Evolutionary conservation across 2,113 vertebrate genomes (phyloP).

Genomic region (Odobenus rosmarus): DNA sequence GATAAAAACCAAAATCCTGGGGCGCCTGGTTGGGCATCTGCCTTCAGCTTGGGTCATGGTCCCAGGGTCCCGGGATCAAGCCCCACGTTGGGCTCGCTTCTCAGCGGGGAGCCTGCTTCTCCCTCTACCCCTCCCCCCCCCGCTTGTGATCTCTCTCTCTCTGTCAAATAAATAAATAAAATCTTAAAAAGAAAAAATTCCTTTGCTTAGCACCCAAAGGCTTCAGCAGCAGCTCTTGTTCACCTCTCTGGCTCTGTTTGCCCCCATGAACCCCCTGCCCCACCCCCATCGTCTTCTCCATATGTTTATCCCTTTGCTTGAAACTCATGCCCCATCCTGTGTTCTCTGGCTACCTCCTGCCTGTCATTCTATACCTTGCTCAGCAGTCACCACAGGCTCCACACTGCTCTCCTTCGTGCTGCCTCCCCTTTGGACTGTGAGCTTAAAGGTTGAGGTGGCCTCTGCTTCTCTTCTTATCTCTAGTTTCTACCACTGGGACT

Average conservation of each 20-base stretch:
- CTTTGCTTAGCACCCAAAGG: neutral
- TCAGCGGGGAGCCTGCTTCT: no score
- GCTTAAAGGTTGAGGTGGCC: neutral
- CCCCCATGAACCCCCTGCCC: accelerated
- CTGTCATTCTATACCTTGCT: neutral
- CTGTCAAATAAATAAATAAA: no score
- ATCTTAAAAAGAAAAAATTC: neutral
- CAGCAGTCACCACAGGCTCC: neutral
- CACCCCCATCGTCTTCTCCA: neutral
- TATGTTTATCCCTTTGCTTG: neutral
- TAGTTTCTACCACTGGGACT: neutral
- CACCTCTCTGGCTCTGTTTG: neutral
- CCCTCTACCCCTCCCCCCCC: no score
- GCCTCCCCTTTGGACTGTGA: neutral
- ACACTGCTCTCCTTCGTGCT: neutral
- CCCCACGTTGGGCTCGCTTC: no score
- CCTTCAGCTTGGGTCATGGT: no score
- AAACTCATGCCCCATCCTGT: neutral
- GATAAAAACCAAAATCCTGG: neutral
- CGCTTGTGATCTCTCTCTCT: no score
- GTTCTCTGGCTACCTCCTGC: neutral
- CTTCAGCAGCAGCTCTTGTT: neutral
- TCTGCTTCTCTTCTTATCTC: neutral
- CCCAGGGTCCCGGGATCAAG: no score
- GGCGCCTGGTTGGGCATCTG: no score